Conservation (phyloP, 2,888 invertebrate species). For the Cantharis rufa region DNA sequence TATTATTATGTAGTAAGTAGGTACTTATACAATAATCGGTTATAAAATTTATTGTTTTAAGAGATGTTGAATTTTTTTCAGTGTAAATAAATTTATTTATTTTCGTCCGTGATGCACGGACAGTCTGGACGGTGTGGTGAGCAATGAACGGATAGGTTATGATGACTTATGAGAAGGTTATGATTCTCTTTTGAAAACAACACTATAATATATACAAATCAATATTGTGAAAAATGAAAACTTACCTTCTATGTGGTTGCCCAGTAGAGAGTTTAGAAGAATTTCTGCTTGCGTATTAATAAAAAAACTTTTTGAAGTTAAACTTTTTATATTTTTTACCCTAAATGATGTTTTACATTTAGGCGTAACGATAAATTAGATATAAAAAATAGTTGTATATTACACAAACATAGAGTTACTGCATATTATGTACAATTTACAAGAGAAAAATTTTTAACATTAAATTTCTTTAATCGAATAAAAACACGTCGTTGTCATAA, state of each 20-base stretch:
- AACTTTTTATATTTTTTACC: not conserved
- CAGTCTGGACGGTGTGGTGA: too few species aligned
- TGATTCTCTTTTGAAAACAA: too few species aligned
- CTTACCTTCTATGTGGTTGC: not conserved
- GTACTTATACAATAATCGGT: not conserved
- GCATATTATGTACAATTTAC: slow-evolving; percentile 3
- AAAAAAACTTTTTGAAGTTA: not conserved
- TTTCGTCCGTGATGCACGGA: too few species aligned
- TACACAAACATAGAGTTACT: not conserved
- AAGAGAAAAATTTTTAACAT: not conserved
- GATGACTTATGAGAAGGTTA: too few species aligned
- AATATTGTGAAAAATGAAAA: not conserved
- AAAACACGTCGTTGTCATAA: not conserved
- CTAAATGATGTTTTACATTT: not conserved
- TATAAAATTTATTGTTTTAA: not conserved
- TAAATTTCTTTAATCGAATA: not conserved
- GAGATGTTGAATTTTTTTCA: too few species aligned
- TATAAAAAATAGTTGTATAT: not conserved
- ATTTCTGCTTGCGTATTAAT: not conserved
- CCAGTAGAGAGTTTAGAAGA: not conserved
- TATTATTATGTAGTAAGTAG: not conserved
- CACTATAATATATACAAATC: not conserved
- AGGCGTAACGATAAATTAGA: not conserved
- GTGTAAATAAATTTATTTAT: not conserved
- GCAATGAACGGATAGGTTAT: not conserved